Conservation (phyloP, 35 echinoderm and acorn worm genomes). For the Anneissia japonica region DNA sequence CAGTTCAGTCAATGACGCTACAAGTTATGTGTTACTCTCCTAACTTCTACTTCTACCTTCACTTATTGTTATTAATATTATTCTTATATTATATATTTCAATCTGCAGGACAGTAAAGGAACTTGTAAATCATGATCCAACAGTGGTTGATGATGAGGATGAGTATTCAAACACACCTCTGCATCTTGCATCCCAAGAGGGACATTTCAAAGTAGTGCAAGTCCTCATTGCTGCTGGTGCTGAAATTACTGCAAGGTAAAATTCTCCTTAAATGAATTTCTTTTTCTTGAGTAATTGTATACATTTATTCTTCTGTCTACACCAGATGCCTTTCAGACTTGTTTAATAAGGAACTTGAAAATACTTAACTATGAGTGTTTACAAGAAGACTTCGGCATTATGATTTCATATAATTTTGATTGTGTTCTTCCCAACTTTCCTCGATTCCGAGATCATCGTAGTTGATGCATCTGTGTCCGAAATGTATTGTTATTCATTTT, state of each 20-base stretch:
- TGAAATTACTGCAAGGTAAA: constrained; percentile 83
- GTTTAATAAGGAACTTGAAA: too few relatives aligned
- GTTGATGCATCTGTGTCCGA: too few relatives aligned
- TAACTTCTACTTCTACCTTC: background rate
- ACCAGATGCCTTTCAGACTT: too few relatives aligned
- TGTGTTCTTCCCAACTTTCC: too few relatives aligned
- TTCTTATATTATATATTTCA: too few relatives aligned
- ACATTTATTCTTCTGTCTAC: background rate
- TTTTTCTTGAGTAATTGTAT: background rate
- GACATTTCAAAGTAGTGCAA: constrained; percentile 56
- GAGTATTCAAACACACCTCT: constrained; percentile 87
- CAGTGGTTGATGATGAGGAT: constrained; percentile 81
- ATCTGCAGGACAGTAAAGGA: constrained; percentile 71
- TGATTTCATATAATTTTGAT: too few relatives aligned
- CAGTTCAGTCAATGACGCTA: too few relatives aligned
- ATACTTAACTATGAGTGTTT: too few relatives aligned
- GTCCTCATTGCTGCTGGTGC: constrained; percentile 64
- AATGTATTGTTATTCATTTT: too few relatives aligned
- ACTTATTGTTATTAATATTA: background rate
- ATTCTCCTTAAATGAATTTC: background rate
- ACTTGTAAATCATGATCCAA: constrained; percentile 64
- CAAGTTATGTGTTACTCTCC: background rate
- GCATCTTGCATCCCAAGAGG: constrained; percentile 68
- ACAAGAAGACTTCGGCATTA: too few relatives aligned
- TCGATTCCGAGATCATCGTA: too few relatives aligned